These are phyloP conservation scores for Colletes latitarsis DNA, from an alignment of 1,140 invertebrate species.

Conservation along the genomic window DNA sequence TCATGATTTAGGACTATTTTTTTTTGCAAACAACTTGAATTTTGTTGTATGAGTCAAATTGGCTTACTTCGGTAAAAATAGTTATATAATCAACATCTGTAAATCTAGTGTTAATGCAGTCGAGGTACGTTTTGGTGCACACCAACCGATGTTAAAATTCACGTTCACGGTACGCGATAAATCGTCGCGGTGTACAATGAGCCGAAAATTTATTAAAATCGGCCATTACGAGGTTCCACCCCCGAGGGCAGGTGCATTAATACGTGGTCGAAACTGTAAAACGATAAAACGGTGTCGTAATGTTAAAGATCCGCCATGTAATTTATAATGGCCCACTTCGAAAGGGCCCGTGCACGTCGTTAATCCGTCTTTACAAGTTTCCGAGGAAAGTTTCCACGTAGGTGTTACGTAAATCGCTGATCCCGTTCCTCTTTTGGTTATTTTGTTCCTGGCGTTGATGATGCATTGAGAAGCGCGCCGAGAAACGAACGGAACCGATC, in stretches of 20 bases:
- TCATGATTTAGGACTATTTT: too few species aligned
- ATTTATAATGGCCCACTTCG: conserved; percentile 49
- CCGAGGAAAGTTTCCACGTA: conserved; percentile 14
- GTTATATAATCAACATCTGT: too few species aligned
- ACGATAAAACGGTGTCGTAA: conserved; percentile 30
- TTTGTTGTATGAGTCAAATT: too few species aligned
- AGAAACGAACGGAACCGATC: neutral
- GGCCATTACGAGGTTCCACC: conserved; percentile 3
- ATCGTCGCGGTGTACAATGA: conserved; percentile 27
- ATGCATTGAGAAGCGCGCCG: neutral
- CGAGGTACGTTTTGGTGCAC: conserved; percentile 2
- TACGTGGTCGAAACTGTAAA: too few species aligned
- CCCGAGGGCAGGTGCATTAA: conserved; percentile 31
- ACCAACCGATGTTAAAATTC: neutral
- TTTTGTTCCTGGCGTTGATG: neutral
- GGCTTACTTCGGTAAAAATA: too few species aligned
- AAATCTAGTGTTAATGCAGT: too few species aligned
- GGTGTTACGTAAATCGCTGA: conserved; percentile 13
- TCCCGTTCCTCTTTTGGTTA: neutral
- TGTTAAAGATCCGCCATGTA: conserved; percentile 29
- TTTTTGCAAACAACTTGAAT: too few species aligned
- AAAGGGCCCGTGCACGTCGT: neutral
- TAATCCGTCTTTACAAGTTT: conserved; percentile 40
- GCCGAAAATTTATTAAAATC: conserved; percentile 58
- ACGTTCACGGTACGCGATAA: conserved; percentile 33